Evolutionary conservation across 1,140 invertebrate species (phyloP), one percentile per base, ranked within the genome.

Genomic region (Octopus bimaculoides): DNA sequence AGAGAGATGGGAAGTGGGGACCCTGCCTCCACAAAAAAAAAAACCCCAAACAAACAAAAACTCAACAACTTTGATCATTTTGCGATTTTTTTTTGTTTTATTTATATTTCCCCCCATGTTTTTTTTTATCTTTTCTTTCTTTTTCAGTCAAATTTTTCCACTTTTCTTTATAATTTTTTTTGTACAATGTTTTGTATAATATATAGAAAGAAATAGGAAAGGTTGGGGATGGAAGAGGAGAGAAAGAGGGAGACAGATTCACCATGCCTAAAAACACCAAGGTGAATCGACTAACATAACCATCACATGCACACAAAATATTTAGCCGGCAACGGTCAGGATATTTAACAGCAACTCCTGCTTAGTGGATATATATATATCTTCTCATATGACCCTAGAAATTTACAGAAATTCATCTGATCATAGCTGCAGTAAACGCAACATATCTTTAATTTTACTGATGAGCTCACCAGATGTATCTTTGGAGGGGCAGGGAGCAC

Each of bases 261-360:
- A 75, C 74, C 74, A 7, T 41, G 17, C 8, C 74, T 75, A 75
- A 75, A 75, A 75, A 41, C 20, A 41, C 41, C 17, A n/a, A 52
- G 74, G 74, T 75, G 74, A 75, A 53, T 75, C 74, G 20, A 75
- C 74, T 75, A 75, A 75, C 26, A 75, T n/a, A 20, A 75, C 41
- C 74, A 75, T 75, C 26, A 75, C 74, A 75, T 75, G 74, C 74
- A 75, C 74, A 75, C 74, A 75, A 75, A 75, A 75, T 75, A 75
- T 9, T 75, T 52, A 52, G 74, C 74, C 52, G 26, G 41, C 9
- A 53, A 26, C n/a, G n/a, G 41, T 74, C 41, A 20, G 74, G 26
- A 41, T 75, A 52, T 41, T 41, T 41, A 41, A 41, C 26, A 41
- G 26, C 26, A 41, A 41, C 26, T 41, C 26, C 26, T 41, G 26